phyloP scores from a whole-genome alignment of 1,140 invertebrate genomes.

The Stratiolaelaps scimitus region DNA sequence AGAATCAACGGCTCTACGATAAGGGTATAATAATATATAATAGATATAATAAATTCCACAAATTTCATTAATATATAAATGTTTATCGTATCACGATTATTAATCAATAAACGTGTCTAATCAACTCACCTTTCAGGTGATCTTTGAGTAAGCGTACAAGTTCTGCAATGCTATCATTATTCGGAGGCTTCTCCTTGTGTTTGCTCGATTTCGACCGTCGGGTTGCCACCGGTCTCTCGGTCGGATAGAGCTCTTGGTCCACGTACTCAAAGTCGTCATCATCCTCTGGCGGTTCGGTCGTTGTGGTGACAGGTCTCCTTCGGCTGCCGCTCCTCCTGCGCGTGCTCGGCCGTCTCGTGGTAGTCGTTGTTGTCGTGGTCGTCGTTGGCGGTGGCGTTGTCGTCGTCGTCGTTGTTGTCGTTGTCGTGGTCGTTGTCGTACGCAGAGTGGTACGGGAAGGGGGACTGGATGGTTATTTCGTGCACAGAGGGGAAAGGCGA shows the following conservation, averaged over 20 bases:
- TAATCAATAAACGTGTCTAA: no score
- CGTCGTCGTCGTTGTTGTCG: slow-evolving; percentile 33
- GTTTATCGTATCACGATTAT: no score
- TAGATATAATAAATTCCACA: no score
- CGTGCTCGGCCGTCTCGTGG: slow-evolving; percentile 20
- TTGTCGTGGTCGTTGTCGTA: slow-evolving; percentile 31
- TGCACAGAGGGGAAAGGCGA: no score
- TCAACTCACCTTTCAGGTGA: not conserved
- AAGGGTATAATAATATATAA: no score
- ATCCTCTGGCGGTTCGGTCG: slow-evolving; percentile 13
- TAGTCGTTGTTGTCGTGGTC: slow-evolving; percentile 28
- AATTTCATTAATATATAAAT: no score
- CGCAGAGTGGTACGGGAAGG: slow-evolving; percentile 18
- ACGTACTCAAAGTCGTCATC: slow-evolving; percentile 30
- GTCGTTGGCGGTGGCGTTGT: slow-evolving; percentile 31
- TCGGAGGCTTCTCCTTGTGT: not conserved
- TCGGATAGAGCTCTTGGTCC: slow-evolving; percentile 32
- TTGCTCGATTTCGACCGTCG: slow-evolving; percentile 25
- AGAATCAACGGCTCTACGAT: no score
- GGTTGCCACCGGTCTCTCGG: not conserved
- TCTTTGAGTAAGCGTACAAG: slow-evolving; percentile 17
- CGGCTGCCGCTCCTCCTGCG: not conserved
- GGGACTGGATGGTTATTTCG: slow-evolving; percentile 1
- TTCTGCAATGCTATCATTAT: slow-evolving; percentile 25
- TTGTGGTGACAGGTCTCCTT: not conserved